phyloP scores from a whole-genome alignment of 2,888 invertebrate genomes.

The Noctua pronuba region DNA sequence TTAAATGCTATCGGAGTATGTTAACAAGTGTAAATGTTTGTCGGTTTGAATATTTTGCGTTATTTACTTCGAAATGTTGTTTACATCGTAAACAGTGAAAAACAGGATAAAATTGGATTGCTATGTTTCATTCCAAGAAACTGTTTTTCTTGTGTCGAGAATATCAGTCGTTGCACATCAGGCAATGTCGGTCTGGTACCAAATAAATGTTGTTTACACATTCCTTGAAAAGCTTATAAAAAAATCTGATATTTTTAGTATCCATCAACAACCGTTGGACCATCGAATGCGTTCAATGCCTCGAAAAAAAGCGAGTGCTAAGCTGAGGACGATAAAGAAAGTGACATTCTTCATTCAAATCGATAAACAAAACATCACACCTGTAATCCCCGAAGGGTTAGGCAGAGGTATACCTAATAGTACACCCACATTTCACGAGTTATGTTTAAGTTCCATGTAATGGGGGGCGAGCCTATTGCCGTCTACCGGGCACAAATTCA shows the following conservation, averaged over 20 bases:
- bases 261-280: background rate
- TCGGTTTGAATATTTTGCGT: constrained; percentile 26
- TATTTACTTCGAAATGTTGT: constrained; percentile 16
- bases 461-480: no score
- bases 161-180: constrained; percentile 7
- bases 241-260: background rate
- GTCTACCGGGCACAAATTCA: no score
- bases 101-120: constrained; percentile 15
- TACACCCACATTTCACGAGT: no score
- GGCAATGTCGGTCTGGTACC: background rate
- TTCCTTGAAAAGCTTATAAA: constrained; percentile 1
- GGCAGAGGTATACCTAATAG: no score
- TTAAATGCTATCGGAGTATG: constrained; percentile 1
- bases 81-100: constrained; percentile 30
- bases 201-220: constrained; percentile 34
- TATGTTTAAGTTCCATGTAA: no score
- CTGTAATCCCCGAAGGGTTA: no score
- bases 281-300: constrained; percentile 11
- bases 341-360: no score
- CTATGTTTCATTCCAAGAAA: constrained; percentile 13
- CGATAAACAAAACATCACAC: no score
- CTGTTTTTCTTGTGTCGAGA: constrained; percentile 18
- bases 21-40: constrained; percentile 15
- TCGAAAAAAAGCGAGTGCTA: background rate
- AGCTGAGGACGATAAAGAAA: background rate